Evolutionary conservation across 2,888 invertebrate species (phyloP).

Genomic region (Erebia palarica): DNA sequence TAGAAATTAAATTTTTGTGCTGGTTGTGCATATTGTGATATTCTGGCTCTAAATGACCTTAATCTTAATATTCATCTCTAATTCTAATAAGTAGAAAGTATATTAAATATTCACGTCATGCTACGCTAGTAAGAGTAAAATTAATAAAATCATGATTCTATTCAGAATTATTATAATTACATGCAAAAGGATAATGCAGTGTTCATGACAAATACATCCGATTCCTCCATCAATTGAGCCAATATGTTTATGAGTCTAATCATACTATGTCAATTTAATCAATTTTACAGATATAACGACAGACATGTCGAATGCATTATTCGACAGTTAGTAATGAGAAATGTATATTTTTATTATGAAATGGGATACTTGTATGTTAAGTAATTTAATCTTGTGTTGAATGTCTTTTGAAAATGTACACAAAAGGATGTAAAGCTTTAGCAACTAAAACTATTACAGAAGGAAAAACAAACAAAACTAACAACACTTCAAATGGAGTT

Average conservation of each 20-base stretch:
- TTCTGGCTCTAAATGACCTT: conserved; percentile 46
- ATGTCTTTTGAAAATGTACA: conserved; percentile 2
- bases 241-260: conserved; percentile 17
- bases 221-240: conserved; percentile 36
- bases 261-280: conserved; percentile 1
- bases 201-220: conserved; percentile 40
- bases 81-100: conserved; percentile 31
- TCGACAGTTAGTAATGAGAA: conserved; percentile 13
- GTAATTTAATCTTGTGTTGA: not conserved
- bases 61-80: conserved; percentile 40
- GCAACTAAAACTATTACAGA: conserved; percentile 24
- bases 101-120: conserved; percentile 31
- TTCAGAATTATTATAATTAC: conserved; percentile 29
- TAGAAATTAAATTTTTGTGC: conserved; percentile 16
- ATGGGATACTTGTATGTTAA: conserved; percentile 9
- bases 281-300: conserved; percentile 3
- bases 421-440: conserved; percentile 23
- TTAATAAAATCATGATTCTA: conserved; percentile 31
- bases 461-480: conserved; percentile 17
- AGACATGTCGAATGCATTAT: not conserved
- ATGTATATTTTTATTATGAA: conserved; percentile 3
- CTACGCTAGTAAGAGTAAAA: conserved; percentile 35
- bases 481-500: conserved; percentile 18
- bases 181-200: conserved; percentile 34
- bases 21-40: conserved; percentile 40